Evolutionary conservation across 2,113 vertebrate genomes (phyloP).

Genomic region (Collichthys lucidus): DNA sequence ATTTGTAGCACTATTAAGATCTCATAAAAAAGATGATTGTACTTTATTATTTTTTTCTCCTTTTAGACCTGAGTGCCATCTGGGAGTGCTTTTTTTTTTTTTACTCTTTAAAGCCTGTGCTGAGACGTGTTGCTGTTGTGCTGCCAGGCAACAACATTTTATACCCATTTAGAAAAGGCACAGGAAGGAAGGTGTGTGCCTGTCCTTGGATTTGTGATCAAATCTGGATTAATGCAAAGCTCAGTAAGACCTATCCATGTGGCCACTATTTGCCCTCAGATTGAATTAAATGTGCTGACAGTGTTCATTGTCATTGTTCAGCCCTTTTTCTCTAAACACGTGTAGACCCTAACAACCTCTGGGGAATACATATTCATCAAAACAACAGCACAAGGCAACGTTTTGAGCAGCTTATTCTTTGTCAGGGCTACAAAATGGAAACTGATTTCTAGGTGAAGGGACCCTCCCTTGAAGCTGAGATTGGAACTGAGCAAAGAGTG

Average conservation of each 20-base stretch:
- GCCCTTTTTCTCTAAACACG: background rate
- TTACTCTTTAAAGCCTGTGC: conserved; percentile 18
- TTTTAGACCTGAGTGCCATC: conserved; percentile 49
- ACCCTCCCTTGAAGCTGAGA: conserved; percentile 4
- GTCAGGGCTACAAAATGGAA: conserved; percentile 17
- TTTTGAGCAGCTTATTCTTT: conserved; percentile 4
- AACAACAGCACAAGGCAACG: conserved; percentile 1
- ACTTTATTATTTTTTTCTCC: conserved; percentile 54
- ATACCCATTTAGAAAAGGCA: conserved; percentile 10
- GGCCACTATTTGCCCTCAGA: background rate
- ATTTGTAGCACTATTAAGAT: conserved; percentile 72
- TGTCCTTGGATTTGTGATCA: conserved; percentile 7
- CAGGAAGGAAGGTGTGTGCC: background rate
- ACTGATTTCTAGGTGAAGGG: conserved; percentile 37
- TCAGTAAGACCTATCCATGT: background rate
- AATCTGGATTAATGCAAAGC: conserved; percentile 8
- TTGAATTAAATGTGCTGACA: background rate
- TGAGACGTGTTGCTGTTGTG: conserved; percentile 1
- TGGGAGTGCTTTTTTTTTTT: conserved; percentile 31
- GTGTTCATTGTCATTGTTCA: background rate
- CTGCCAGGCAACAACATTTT: conserved; percentile 50
- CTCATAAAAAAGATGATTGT: conserved; percentile 69
- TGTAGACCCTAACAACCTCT: background rate
- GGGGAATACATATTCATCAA: background rate
- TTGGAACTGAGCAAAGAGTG: conserved; percentile 44